These are phyloP conservation scores for Lycia hirtaria DNA, from an alignment of 2,888 invertebrate genomes.

Conservation along the genomic window DNA sequence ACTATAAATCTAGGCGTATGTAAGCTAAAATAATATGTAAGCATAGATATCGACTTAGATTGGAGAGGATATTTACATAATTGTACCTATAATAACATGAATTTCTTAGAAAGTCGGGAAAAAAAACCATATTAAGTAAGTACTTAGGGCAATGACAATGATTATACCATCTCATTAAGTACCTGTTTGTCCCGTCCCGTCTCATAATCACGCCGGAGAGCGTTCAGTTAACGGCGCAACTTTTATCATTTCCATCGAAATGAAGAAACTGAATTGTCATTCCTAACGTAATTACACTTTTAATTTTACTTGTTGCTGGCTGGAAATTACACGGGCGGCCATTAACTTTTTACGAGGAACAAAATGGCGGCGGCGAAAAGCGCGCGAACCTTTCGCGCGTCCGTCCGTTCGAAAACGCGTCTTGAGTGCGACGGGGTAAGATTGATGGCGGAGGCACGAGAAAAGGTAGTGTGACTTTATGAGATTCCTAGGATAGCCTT, in stretches of 20 bases:
- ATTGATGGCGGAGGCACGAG: slow-evolving; percentile 42
- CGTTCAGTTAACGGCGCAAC: slow-evolving; percentile 25
- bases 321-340: slow-evolving; percentile 68
- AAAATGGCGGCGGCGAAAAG: slow-evolving; percentile 72
- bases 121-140: neutral
- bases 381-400: slow-evolving; percentile 47
- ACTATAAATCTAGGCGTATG: too few species aligned
- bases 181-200: slow-evolving; percentile 21
- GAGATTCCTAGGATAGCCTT: slow-evolving; percentile 77
- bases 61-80: too few species aligned
- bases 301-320: slow-evolving; percentile 78
- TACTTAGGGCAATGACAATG: neutral
- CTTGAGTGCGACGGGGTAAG: slow-evolving; percentile 49
- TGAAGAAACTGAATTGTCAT: slow-evolving; percentile 46
- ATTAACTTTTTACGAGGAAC: slow-evolving; percentile 81
- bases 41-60: too few species aligned
- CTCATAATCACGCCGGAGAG: slow-evolving; percentile 22
- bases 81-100: neutral
- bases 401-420: slow-evolving; percentile 47
- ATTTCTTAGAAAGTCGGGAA: neutral
- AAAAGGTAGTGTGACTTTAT: slow-evolving; percentile 55
- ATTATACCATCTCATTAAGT: slow-evolving; percentile 18
- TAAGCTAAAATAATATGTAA: too few species aligned
- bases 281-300: slow-evolving; percentile 69
- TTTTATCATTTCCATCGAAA: slow-evolving; percentile 34